Percentiles rank a stretch among this genome's conserved stretches.
phyloP scores from a whole-genome alignment of 2,888 invertebrate species.

The Standfussiana lucernea region DNA sequence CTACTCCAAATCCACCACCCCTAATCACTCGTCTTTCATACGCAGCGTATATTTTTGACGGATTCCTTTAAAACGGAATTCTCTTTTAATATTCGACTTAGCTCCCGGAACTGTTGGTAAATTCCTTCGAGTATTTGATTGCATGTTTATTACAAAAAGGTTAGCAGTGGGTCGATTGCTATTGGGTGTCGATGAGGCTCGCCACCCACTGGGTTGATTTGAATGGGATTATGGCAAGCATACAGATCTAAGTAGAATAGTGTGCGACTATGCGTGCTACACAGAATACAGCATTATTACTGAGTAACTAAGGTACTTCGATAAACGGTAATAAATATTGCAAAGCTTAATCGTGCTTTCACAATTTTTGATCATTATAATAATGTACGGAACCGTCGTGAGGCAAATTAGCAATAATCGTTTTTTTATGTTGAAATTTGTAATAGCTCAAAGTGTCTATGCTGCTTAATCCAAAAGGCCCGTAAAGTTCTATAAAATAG shows the following conservation, averaged over 20 bases:
- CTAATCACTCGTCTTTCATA: too few relatives aligned
- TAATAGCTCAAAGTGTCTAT: neutral
- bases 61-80: neutral
- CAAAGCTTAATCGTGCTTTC: conserved; percentile 29
- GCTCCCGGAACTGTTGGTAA: conserved; percentile 58
- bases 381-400: neutral
- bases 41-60: neutral
- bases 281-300: conserved; percentile 23
- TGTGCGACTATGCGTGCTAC: conserved; percentile 38
- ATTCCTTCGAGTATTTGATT: conserved; percentile 59
- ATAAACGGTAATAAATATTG: conserved; percentile 9
- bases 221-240: conserved; percentile 77
- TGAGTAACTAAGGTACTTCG: conserved; percentile 35
- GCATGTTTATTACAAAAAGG: conserved; percentile 64
- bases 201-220: conserved; percentile 79
- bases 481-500: neutral
- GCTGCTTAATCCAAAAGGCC: too few relatives aligned
- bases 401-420: neutral
- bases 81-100: neutral
- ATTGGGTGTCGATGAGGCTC: conserved; percentile 78
- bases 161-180: conserved; percentile 74
- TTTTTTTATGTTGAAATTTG: neutral
- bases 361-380: neutral
- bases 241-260: conserved; percentile 60
- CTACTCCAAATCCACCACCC: too few relatives aligned